Evolutionary conservation across 2,113 vertebrate species (phyloP), one percentile per base, ranked within the genome.

Genomic region (Apteryx mantelli): DNA sequence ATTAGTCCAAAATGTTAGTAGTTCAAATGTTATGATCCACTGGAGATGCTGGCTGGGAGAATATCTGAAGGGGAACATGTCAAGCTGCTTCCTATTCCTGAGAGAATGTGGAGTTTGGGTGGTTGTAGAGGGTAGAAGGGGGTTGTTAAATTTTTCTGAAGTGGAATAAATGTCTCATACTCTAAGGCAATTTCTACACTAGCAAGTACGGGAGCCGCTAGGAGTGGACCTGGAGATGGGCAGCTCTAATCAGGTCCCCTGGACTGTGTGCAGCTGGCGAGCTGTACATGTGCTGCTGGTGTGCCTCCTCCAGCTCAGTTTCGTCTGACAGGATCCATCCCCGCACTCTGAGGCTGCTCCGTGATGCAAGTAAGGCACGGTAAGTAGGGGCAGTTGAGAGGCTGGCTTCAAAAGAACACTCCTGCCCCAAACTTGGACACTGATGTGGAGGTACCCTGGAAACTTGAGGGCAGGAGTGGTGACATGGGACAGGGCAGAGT

Each of bases 281-380:
- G 61, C 56, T 40, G 36, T 61, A 44, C 65, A 60, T 34, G 6
- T 50, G 78, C 69, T 75, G n/a, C 69, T 0, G 2, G n/a, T 42
- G 9, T 7, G 3, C 36, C 55, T 36, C 61, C 58, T 61, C 58
- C 82, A 52, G 38, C 32, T 46, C 9, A 2, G 24, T n/a, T 81
- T 53, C 1, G 1, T 22, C 22, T 36, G 58, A 53, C 28, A 42
- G 61, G 40, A 4, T 28, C 40, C 13, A 5, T 42, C 56, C n/a
- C 24, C 0, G 0, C 2, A 3, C 71, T 13, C 1, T 1, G 40
- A 14, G 12, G 13, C 55, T 58, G 69, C 36, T 80, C 48, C 1
- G 1, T 11, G 61, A 4, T 5, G n/a, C 78, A 20, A 64, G 40
- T 42, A 42, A 40, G 30, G 52, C 38, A 1, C 2, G 3, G n/a